Percentiles rank a stretch among this genome's conserved stretches.
These are phyloP conservation scores for Caenorhabditis becei DNA, from an alignment of 2,888 invertebrate species.

Conservation along the genomic window DNA sequence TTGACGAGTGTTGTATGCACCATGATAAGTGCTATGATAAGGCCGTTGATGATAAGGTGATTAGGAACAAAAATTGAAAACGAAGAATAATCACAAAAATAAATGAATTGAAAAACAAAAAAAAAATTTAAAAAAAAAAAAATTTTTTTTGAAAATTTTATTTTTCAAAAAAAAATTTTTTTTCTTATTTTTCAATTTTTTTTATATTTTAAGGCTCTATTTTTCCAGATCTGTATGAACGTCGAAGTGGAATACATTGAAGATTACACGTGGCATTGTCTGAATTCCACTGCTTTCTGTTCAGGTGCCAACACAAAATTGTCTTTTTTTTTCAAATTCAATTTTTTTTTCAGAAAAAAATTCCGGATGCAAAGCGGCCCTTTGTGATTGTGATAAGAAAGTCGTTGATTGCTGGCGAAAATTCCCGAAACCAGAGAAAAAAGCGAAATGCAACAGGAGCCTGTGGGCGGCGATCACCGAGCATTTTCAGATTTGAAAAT, in stretches of 20 bases:
- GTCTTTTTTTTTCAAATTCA: background rate
- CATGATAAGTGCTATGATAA: constrained; percentile 81
- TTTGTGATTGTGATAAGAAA: constrained; percentile 75
- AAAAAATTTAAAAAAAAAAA: background rate
- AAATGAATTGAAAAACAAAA: background rate
- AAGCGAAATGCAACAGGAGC: constrained; percentile 67
- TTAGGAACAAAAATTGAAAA: background rate
- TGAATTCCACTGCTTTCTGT: constrained; percentile 66
- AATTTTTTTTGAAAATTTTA: too few relatives aligned
- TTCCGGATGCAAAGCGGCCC: constrained; percentile 70
- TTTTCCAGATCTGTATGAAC: constrained; percentile 71
- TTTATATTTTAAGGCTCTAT: background rate
- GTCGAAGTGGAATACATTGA: constrained; percentile 77
- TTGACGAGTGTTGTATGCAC: constrained; percentile 79
- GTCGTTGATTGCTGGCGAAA: constrained; percentile 78
- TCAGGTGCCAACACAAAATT: constrained; percentile 37
- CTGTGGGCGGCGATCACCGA: constrained; percentile 36
- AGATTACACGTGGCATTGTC: constrained; percentile 73
- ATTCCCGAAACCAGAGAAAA: constrained; percentile 70
- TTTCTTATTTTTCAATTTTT: background rate
- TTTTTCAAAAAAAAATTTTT: background rate
- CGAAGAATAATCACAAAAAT: too few relatives aligned
- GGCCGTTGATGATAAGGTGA: constrained; percentile 70
- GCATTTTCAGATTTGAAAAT: constrained; percentile 48
- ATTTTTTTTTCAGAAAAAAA: constrained; percentile 54